Base-by-base conservation (phyloP, 2,888 invertebrate genomes). In the Corythucha ciliata region DNA sequence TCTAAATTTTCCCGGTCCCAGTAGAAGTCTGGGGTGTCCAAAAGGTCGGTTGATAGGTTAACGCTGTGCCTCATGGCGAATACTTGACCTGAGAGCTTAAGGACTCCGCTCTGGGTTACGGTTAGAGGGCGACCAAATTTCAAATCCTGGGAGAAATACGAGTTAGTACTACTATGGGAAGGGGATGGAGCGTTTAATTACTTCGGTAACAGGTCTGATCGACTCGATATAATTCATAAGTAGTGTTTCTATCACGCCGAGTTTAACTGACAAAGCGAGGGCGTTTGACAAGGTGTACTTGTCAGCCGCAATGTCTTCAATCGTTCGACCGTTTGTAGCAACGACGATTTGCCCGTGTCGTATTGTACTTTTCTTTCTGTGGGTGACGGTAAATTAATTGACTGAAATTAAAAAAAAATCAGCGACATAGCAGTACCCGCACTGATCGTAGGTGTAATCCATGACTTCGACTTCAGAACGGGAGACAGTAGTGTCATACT, bases 21-120 rank as follows among this genome's bases (percentile, higher is more conserved):
- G 70, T 97, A 97, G 70, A 94, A 93, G 71, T 97, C 97, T 0
- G 96, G 94, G 0, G 90, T 90, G 68, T 94, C 94, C 58, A 96
- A 71, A 36, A 96, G 72, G 68, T 96, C 94, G 0, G 94, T 94
- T 60, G 91, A 89, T 58, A 97, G 74, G 69, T 92, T 97, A 48
- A 97, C 81, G 18, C 83, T 76, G 69, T 94, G 93, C 4, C 92
- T 76, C 25, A 94, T 72, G 0, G 87, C 84, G 66, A 91, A 91
- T 18, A 94, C 67, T 72, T 93, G 88, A 0, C 94, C 94, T 44
- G 84, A 83, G 66, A 84, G 86, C 26, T 77, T 74, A 27, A 88
- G 69, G 5, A 86, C 81, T 67, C 85, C 78, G 52, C 78, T 74
- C 62, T 81, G 34, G 20, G 79, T 75, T 65, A 88, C 77, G 56